A percentile compares a stretch with the other conserved stretches of the same genome.
These are phyloP conservation scores for Spondyliosoma cantharus DNA, from an alignment of 2,797 vertebrate species.

Conservation along the genomic window DNA sequence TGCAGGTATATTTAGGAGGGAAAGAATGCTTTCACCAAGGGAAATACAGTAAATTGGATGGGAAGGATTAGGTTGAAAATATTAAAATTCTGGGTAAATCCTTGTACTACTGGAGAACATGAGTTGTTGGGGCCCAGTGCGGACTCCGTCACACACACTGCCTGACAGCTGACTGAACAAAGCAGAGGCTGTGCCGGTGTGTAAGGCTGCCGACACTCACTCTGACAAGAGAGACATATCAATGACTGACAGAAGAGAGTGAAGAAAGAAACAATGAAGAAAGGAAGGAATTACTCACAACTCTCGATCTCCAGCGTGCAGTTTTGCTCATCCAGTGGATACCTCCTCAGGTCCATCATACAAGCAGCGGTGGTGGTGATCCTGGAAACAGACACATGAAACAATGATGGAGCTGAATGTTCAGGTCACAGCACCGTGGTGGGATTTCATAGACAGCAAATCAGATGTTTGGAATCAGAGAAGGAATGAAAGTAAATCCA, in stretches of 20 bases:
- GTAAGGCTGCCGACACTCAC: background rate
- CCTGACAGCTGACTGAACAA: conserved; percentile 11
- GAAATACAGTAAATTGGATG: conserved; percentile 48
- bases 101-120: conserved; percentile 7
- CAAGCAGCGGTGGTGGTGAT: conserved; percentile 98
- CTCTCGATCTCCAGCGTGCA: conserved; percentile 85
- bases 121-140: background rate
- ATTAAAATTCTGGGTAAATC: conserved; percentile 49
- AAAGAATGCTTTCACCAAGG: conserved; percentile 4
- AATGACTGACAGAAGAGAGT: background rate
- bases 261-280: background rate
- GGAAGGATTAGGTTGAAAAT: conserved; percentile 50
- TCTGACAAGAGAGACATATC: background rate
- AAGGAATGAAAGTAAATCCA: background rate
- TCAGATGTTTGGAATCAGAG: background rate
- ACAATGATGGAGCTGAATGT: conserved; percentile 2
- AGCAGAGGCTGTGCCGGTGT: background rate
- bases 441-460: background rate
- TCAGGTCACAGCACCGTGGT: background rate
- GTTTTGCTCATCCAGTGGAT: conserved; percentile 89
- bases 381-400: conserved; percentile 71
- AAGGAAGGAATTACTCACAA: conserved; percentile 74
- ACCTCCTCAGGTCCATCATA: conserved; percentile 97
- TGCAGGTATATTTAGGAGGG: conserved; percentile 5
- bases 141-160: background rate